Percentiles rank a stretch among this genome's conserved stretches.
Evolutionary conservation across 2,888 invertebrate genomes (phyloP).

Genomic region (Tuta absoluta): DNA sequence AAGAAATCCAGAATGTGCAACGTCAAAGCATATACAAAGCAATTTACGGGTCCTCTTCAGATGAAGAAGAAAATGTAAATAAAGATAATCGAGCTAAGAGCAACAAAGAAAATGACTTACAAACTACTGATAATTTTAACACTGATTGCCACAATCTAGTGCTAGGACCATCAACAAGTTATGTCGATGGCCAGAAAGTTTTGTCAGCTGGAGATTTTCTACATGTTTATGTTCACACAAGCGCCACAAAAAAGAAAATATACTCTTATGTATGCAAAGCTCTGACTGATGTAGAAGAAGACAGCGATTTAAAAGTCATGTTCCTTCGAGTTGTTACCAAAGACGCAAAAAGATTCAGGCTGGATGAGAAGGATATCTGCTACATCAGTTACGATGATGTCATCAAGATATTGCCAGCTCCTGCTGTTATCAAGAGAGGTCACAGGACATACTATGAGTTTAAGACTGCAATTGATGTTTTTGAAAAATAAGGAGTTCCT

Average conservation of each 20-base stretch:
- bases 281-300: constrained; percentile 19
- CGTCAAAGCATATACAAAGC: constrained; percentile 17
- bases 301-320: constrained; percentile 21
- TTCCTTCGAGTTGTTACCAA: constrained; percentile 21
- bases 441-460: constrained; percentile 19
- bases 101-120: constrained; percentile 20
- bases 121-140: constrained; percentile 9
- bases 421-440: constrained; percentile 16
- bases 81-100: constrained; percentile 11
- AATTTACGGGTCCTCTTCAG: constrained; percentile 22
- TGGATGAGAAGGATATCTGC: constrained; percentile 17
- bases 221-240: constrained; percentile 16
- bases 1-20: constrained; percentile 21
- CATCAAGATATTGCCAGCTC: constrained; percentile 17
- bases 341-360: constrained; percentile 18
- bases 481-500: constrained; percentile 15
- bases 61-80: constrained; percentile 16
- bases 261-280: constrained; percentile 23
- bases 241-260: constrained; percentile 21
- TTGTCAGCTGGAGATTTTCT: constrained; percentile 21
- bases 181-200: background rate
- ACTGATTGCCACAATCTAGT: background rate
- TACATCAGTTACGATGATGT: constrained; percentile 16
- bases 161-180: constrained; percentile 17
- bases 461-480: constrained; percentile 18